Base-by-base conservation (phyloP, 2,888 invertebrate genomes). In the Eucriotettix oculatus region DNA sequence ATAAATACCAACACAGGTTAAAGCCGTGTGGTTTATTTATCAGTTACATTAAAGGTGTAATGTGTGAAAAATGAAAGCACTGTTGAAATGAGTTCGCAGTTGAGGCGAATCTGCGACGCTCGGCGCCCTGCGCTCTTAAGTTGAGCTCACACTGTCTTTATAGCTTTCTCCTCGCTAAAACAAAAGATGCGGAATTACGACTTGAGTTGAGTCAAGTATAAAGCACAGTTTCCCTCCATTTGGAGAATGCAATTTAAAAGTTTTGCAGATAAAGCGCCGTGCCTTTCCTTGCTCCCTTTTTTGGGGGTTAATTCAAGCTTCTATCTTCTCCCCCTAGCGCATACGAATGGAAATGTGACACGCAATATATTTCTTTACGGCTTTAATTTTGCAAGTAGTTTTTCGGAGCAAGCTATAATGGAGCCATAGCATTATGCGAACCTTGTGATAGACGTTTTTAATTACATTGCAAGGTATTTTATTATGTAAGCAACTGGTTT, bases 231-330 rank as follows among this genome's bases (percentile, higher is more conserved):
- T 58, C 16, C 43, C 58, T 58, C 56, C 60, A 60, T 58, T 58
- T 58, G 58, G 60, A 60, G 63, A 61, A 63, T 62, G 63, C 64
- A 64, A 64, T 64, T 64, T 64, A 62, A 64, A 64, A 64, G 64
- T 64, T 64, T 60, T 52, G 54, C 60, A 62, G 64, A 64, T 64
- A 58, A 60, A 64, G 64, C 60, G 62, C 56, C 56, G 58, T 41
- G 52, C 52, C 57, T 57, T 52, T 54, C 52, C 55, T 54, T 57
- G 55, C 60, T 60, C 57, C 60, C 42, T 59, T 61, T 63, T 60
- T 58, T 53, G 56, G 58, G 60, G 63, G 63, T 63, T 63, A 61
- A 63, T 63, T 63, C 63, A 58, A 61, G 58, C 58, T 58, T 58
- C 17, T 57, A 57, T 44, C 44, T 58, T 54, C 60, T 43, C 53